Percentiles rank a stretch among this genome's conserved stretches.
Evolutionary conservation across 2,888 invertebrate species (phyloP).

Genomic region (Callinectes sapidus): DNA sequence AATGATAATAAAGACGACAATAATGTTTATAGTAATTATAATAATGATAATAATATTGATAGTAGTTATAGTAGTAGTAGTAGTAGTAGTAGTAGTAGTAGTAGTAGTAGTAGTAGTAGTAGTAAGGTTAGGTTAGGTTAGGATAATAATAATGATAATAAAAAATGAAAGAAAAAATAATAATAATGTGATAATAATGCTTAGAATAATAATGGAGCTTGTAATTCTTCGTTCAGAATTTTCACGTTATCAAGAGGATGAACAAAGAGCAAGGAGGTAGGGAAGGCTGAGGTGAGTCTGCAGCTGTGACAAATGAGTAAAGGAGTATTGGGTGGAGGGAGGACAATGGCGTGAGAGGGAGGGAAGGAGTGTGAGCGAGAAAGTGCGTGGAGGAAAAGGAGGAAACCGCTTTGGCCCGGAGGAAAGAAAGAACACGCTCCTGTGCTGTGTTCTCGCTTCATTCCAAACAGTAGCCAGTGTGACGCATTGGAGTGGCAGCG

Average conservation of each 20-base stretch:
- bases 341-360: not conserved
- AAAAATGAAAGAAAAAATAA: not conserved
- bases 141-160: no score
- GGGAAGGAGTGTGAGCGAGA: not conserved
- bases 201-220: not conserved
- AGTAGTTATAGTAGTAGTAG: not conserved
- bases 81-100: not conserved
- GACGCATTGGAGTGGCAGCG: not conserved
- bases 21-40: not conserved
- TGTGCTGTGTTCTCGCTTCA: not conserved
- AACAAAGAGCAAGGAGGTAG: not conserved
- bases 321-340: not conserved
- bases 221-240: not conserved
- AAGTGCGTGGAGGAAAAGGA: not conserved
- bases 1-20: no score
- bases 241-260: not conserved
- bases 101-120: not conserved
- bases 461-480: conserved; percentile 26
- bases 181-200: not conserved
- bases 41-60: not conserved
- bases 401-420: not conserved
- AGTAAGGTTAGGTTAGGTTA: no score
- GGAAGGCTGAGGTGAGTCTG: conserved; percentile 27
- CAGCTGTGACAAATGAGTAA: not conserved
- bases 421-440: conserved; percentile 21